Evolutionary conservation across 2,888 invertebrate genomes (phyloP).

Genomic region (Lasioglossum calceatum): DNA sequence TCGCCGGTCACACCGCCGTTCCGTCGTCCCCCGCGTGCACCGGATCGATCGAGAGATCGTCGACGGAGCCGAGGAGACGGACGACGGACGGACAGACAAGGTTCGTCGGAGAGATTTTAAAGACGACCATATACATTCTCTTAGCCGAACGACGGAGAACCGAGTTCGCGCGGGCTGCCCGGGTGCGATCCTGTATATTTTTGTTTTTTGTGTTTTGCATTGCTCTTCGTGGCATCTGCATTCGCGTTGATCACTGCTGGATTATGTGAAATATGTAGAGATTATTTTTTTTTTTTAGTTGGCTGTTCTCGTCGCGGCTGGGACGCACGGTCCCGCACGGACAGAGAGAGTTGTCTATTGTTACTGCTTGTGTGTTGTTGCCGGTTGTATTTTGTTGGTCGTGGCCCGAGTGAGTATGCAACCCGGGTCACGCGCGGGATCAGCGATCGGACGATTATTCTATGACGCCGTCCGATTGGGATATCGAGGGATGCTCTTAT

Average conservation of each 20-base stretch:
- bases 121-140: not conserved
- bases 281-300: constrained; percentile 48
- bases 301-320: constrained; percentile 53
- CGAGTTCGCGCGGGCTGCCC: constrained; percentile 40
- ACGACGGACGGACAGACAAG: not conserved
- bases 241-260: constrained; percentile 69
- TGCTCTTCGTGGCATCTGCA: constrained; percentile 70
- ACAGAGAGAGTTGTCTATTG: constrained; percentile 80
- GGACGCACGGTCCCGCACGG: constrained; percentile 46
- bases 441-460: constrained; percentile 40
- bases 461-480: constrained; percentile 16
- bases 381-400: constrained; percentile 72
- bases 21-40: not conserved
- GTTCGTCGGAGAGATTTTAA: not conserved
- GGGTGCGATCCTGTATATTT: constrained; percentile 52
- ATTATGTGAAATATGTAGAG: constrained; percentile 67
- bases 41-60: not conserved
- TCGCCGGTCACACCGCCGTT: not conserved
- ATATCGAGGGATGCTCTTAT: not conserved
- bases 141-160: not conserved
- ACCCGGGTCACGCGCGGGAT: constrained; percentile 71
- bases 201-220: constrained; percentile 53
- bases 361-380: constrained; percentile 79
- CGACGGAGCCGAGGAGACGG: not conserved
- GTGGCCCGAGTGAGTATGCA: constrained; percentile 78